phyloP scores from a whole-genome alignment of 2,797 vertebrate genomes.

The Lacerta viridis region DNA sequence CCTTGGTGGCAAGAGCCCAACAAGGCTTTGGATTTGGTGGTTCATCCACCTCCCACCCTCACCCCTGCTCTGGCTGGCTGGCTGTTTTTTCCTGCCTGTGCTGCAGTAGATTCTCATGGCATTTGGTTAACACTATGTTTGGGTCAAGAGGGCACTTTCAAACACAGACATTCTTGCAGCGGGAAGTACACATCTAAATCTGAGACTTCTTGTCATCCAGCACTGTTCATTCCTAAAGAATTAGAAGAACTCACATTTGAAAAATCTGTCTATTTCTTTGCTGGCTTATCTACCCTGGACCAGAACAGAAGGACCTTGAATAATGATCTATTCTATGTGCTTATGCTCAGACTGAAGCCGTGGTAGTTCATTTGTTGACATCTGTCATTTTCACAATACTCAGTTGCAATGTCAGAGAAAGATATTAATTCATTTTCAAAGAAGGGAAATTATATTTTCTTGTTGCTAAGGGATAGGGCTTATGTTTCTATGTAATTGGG shows the following conservation, averaged over 20 bases:
- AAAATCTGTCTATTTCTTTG: not conserved
- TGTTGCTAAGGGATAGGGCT: not conserved
- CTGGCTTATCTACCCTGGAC: not conserved
- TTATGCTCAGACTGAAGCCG: not conserved
- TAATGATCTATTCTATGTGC: not conserved
- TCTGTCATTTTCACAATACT: not conserved
- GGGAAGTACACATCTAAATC: not conserved
- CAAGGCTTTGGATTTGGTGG: not conserved
- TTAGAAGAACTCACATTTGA: not conserved
- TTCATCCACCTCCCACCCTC: not conserved
- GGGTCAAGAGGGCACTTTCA: too few species aligned
- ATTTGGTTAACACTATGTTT: not conserved
- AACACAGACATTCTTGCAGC: not conserved
- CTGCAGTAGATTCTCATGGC: not conserved
- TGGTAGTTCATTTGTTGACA: not conserved
- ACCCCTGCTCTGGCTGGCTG: not conserved
- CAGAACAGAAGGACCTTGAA: not conserved
- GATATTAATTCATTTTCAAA: constrained; percentile 6
- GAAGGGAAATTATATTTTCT: constrained; percentile 10
- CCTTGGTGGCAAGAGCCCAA: not conserved
- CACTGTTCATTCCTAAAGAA: not conserved
- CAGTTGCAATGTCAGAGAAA: not conserved
- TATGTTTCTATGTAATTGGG: not conserved
- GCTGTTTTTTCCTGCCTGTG: not conserved
- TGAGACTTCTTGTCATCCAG: not conserved